Evolutionary conservation across 2,797 vertebrate species (phyloP).

Genomic region (Typhlichthys subterraneus): DNA sequence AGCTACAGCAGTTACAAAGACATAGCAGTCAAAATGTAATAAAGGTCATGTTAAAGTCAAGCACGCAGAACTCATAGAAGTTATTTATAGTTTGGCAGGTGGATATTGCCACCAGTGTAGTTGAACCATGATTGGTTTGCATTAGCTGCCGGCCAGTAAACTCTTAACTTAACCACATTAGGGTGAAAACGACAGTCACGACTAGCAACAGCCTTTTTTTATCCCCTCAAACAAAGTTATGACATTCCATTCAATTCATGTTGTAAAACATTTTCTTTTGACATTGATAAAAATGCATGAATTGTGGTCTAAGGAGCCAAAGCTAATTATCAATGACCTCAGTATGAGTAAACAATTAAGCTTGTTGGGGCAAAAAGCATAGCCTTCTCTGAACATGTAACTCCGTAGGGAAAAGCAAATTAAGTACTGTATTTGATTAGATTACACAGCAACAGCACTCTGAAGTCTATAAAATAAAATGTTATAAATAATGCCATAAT

Average conservation of each 20-base stretch:
- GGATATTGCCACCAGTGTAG: too few relatives aligned
- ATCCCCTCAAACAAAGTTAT: constrained; percentile 14
- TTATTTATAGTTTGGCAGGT: too few relatives aligned
- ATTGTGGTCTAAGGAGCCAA: constrained; percentile 15
- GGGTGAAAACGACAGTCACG: constrained; percentile 26
- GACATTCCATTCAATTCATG: constrained; percentile 34
- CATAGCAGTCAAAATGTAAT: constrained; percentile 16
- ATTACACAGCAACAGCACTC: not conserved
- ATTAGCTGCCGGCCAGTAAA: constrained; percentile 34
- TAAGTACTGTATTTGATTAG: not conserved
- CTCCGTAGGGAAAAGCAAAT: not conserved
- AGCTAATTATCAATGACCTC: not conserved
- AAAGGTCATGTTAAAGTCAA: constrained; percentile 21
- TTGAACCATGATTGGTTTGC: constrained; percentile 1
- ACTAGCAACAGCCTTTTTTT: constrained; percentile 36
- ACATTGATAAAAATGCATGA: constrained; percentile 13
- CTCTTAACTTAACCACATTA: constrained; percentile 57
- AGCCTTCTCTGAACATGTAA: not conserved
- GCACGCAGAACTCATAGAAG: too few relatives aligned
- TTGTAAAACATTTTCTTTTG: constrained; percentile 2
- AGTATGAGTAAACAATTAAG: not conserved
- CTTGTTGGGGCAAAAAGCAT: constrained; percentile 13
- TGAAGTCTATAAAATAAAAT: not conserved
- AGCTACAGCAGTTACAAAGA: constrained; percentile 70
- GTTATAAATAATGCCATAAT: not conserved